A percentile compares a stretch with the other conserved stretches of the same genome.
Evolutionary conservation across 2,797 vertebrate genomes (phyloP).

Genomic region (Sarcophilus harrisii): DNA sequence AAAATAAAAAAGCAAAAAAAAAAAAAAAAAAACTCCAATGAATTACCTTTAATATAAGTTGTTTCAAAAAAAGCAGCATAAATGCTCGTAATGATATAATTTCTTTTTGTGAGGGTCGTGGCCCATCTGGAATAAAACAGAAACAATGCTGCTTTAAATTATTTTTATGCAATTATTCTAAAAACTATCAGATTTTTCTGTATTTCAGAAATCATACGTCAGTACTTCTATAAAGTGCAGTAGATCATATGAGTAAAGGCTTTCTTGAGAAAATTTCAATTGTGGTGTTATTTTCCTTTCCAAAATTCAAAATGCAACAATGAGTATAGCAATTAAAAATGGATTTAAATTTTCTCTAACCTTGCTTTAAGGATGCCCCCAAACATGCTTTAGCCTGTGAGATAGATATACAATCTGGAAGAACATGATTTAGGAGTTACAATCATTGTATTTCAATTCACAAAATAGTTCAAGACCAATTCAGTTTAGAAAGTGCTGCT

Average conservation of each 20-base stretch:
- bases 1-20: background rate
- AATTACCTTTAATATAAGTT: slow-evolving; percentile 97
- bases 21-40: background rate
- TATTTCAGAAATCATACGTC: background rate
- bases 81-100: slow-evolving; percentile 98
- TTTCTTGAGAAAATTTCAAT: background rate
- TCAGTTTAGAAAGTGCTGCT: background rate
- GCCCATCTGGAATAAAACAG: slow-evolving; percentile 91
- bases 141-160: slow-evolving; percentile 53
- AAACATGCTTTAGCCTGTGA: background rate
- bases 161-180: slow-evolving; percentile 38
- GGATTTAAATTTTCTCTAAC: background rate
- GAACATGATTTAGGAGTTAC: background rate
- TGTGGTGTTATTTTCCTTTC: background rate
- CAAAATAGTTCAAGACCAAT: background rate
- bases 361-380: background rate
- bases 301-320: background rate
- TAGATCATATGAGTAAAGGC: background rate
- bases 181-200: slow-evolving; percentile 51
- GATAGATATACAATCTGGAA: background rate
- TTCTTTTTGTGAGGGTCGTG: slow-evolving; percentile 98
- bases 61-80: slow-evolving; percentile 99
- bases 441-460: background rate
- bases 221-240: background rate
- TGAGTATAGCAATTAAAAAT: background rate